These are phyloP conservation scores for Gadus macrocephalus DNA, from an alignment of 2,113 vertebrate genomes.

Conservation along the genomic window DNA sequence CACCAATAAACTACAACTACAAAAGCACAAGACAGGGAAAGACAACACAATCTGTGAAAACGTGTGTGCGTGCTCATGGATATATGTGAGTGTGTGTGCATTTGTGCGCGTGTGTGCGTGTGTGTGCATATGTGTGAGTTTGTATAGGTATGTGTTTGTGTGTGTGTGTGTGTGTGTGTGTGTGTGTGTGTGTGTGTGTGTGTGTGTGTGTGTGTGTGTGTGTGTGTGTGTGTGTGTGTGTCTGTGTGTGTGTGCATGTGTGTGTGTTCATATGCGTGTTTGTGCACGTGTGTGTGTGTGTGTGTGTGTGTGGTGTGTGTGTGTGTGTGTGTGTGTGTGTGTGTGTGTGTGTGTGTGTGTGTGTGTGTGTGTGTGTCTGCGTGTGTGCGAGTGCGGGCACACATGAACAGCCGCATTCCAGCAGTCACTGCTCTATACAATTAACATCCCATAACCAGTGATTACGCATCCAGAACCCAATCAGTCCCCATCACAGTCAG, in stretches of 20 bases:
- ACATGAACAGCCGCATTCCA: conserved; percentile 40
- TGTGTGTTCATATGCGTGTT: no score
- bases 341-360: background rate
- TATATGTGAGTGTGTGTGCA: no score
- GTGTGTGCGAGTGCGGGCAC: background rate
- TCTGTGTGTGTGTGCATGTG: no score
- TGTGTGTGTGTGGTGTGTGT: background rate
- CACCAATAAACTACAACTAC: no score
- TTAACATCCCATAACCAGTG: conserved; percentile 58
- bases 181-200: background rate
- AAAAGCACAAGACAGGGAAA: no score
- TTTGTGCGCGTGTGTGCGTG: background rate
- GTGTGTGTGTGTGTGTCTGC: background rate
- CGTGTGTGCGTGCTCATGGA: no score
- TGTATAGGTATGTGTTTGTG: background rate
- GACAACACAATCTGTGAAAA: no score
- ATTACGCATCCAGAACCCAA: conserved; percentile 62
- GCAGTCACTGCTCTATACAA: conserved; percentile 52
- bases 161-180: conserved; percentile 1
- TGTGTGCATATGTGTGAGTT: background rate
- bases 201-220: no score
- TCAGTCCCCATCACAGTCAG: conserved; percentile 53
- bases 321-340: background rate
- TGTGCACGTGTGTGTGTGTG: no score
- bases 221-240: no score